Base-by-base conservation (phyloP, 2,888 invertebrate genomes). In the Drosophila nr. medialis region DNA sequence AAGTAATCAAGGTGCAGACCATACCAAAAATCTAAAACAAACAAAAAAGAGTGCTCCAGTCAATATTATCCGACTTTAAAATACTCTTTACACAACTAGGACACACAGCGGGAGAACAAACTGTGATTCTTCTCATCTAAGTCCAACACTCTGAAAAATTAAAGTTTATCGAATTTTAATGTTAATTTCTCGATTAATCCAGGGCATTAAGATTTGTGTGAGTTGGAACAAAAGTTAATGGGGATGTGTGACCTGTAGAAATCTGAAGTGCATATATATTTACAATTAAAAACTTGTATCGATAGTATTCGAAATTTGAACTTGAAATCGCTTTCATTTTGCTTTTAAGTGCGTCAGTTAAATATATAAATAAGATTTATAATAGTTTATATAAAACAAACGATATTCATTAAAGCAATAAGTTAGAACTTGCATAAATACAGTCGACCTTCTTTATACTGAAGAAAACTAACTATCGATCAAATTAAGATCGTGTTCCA, bases 1-100 rank as follows among this genome's bases (percentile, higher is more conserved):
- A 69, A 66, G 66, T 75, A 75, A 85, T 77, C 83, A 72, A 72
- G 60, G 51, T 51, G 56, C 62, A 56, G 38, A 72, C 36, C 69
- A 34, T 36, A 24, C 13, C 40, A 38, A 56, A 56, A 13, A 18
- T 21, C 45, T n/a, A 15, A 42, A 27, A 6, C 55, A 66, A 58
- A 56, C 15, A 30, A 21, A n/a, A 15, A 10, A 15, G 2, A 0
- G n/a, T 38, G 27, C 15, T 27, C 15, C 5, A 8, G 5, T 27
- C 1, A 7, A 10, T 15, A 21, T 0, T 30, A 21, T 21, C 15
- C 45, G 21, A 30, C 42, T 24, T 11, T 4, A 2, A 56, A 10
- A 56, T 56, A 56, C 42, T n/a, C 30, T 24, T 24, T 8, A 15
- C 2, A 45, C 7, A 45, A 21, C 11, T 21, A 3, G 15, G 1